phyloP scores from a whole-genome alignment of 23 tunicate species.

The Aplidium turbinatum region DNA sequence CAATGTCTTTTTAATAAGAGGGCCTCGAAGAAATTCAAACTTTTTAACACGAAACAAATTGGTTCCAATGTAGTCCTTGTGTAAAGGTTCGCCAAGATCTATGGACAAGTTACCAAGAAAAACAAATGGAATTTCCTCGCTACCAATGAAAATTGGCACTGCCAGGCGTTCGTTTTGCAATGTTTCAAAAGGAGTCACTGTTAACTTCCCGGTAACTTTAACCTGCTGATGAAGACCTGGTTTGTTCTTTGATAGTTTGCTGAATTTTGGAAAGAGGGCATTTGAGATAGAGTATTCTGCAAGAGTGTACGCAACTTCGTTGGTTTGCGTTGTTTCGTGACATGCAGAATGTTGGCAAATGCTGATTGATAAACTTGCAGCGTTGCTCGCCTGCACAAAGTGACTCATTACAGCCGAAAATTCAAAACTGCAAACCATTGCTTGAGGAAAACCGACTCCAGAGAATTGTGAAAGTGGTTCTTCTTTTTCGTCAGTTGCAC shows the following conservation, averaged over 20 bases:
- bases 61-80: background rate
- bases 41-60: background rate
- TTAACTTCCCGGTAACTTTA: slow-evolving; percentile 7
- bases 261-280: background rate
- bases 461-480: too few species aligned
- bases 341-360: background rate
- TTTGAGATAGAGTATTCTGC: background rate
- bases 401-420: too few species aligned
- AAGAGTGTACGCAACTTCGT: background rate
- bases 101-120: slow-evolving; percentile 6
- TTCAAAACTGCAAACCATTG: too few species aligned
- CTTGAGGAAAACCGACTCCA: too few species aligned
- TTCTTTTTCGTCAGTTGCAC: too few species aligned
- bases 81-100: background rate
- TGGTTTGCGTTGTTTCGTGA: background rate
- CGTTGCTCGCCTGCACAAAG: too few species aligned
- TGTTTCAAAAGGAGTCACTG: too few species aligned
- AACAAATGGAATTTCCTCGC: background rate
- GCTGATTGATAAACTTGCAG: too few species aligned
- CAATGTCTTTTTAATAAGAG: slow-evolving; percentile 1
- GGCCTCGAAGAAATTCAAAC: slow-evolving; percentile 10
- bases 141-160: background rate
- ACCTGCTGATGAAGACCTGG: slow-evolving; percentile 1
- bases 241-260: background rate
- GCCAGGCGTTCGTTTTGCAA: too few species aligned